These are phyloP conservation scores for Quadroppia sp. DNA, from an alignment of 2,888 invertebrate genomes.

Conservation along the genomic window DNA sequence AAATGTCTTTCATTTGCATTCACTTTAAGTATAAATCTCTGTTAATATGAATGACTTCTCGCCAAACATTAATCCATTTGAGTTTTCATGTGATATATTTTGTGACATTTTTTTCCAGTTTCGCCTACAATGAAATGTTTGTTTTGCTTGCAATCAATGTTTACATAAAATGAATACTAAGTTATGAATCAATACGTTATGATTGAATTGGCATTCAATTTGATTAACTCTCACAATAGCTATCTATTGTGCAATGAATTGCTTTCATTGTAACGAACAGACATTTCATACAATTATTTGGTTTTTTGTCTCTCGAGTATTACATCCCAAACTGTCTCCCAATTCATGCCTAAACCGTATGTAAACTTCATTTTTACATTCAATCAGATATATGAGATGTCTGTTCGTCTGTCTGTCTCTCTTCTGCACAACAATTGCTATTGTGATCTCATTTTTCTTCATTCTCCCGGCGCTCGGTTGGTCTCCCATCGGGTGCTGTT, in stretches of 20 bases:
- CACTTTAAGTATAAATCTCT: slow-evolving; percentile 1
- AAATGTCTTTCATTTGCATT: slow-evolving; percentile 18
- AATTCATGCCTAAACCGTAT: slow-evolving; percentile 20
- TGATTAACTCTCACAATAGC: no score
- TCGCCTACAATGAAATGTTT: slow-evolving; percentile 3
- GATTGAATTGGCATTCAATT: no score
- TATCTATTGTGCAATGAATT: no score
- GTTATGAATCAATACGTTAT: no score
- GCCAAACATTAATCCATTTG: slow-evolving; percentile 3
- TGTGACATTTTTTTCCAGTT: neutral
- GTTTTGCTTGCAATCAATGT: no score
- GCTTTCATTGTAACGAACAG: neutral
- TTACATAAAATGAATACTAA: no score
- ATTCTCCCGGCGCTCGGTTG: neutral
- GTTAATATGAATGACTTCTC: neutral
- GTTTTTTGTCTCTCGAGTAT: slow-evolving; percentile 5
- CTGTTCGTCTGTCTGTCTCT: neutral
- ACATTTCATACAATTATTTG: neutral
- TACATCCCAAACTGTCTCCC: neutral
- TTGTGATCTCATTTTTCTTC: neutral
- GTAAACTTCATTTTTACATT: slow-evolving; percentile 29
- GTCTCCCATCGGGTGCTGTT: slow-evolving; percentile 32
- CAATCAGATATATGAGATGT: slow-evolving; percentile 15
- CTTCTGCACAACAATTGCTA: neutral
- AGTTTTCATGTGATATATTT: neutral